These are phyloP conservation scores for Arnoldichthys spilopterus DNA, from an alignment of 2,797 vertebrate genomes.

Conservation along the genomic window DNA sequence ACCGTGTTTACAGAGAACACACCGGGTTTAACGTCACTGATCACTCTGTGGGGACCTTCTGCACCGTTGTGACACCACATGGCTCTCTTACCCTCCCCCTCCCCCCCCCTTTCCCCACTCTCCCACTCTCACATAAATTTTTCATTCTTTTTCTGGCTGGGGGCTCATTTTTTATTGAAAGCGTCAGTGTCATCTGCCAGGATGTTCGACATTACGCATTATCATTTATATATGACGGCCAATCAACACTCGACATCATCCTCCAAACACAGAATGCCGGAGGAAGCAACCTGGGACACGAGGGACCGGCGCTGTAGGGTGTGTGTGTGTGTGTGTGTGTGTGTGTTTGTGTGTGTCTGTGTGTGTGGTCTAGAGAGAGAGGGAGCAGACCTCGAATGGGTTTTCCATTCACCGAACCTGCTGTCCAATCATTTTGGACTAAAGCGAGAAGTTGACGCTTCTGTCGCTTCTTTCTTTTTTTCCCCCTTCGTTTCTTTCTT, in stretches of 20 bases:
- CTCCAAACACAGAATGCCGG: conserved; percentile 53
- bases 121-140: conserved; percentile 68
- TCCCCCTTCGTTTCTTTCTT: background rate
- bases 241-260: conserved; percentile 66
- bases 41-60: conserved; percentile 37
- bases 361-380: background rate
- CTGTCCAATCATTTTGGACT: conserved; percentile 1
- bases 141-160: conserved; percentile 64
- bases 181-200: conserved; percentile 59
- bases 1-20: background rate
- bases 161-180: conserved; percentile 77
- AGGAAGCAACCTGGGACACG: conserved; percentile 1
- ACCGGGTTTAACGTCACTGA: conserved; percentile 7
- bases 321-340: conserved; percentile 9
- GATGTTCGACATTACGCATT: conserved; percentile 77
- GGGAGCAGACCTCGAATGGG: background rate
- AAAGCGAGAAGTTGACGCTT: background rate
- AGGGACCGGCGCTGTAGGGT: background rate
- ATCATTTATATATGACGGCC: conserved; percentile 75
- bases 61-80: conserved; percentile 24
- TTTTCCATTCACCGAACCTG: background rate
- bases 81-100: conserved; percentile 8
- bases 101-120: conserved; percentile 25
- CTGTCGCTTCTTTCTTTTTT: background rate
- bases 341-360: conserved; percentile 1